Conservation (phyloP, 2,113 vertebrate species). For the Puma concolor region DNA sequence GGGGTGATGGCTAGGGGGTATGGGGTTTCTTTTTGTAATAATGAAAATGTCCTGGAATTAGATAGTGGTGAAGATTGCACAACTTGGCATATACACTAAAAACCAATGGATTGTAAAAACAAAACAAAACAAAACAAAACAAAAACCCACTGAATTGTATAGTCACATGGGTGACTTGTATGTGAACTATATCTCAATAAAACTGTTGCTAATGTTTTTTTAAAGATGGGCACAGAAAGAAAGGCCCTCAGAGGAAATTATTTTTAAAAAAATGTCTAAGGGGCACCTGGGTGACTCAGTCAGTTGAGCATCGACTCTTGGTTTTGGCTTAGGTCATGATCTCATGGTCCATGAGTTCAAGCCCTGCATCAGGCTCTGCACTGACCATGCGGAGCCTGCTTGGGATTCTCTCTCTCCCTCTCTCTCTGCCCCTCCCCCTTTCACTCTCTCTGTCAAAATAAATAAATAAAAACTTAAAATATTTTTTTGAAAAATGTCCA, state of each 20-base stretch:
- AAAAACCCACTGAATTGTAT: not conserved
- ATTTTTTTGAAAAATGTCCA: not conserved
- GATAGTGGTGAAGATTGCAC: not conserved
- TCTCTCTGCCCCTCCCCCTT: no score
- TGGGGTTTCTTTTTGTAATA: not conserved
- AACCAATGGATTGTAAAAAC: not conserved
- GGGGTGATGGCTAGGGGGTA: not conserved
- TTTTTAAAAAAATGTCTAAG: not conserved
- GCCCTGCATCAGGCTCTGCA: no score
- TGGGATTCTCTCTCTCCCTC: no score
- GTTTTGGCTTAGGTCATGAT: no score
- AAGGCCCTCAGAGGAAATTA: not conserved
- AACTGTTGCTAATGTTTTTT: not conserved
- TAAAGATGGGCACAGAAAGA: slow-evolving; percentile 9
- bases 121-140: no score
- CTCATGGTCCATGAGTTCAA: no score
- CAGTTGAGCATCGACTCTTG: no score
- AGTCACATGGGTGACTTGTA: not conserved
- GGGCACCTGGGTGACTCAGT: no score
- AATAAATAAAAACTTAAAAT: no score
- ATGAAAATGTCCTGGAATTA: slow-evolving; percentile 14
- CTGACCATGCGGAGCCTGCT: no score
- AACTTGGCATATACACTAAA: not conserved
- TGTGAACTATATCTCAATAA: not conserved
- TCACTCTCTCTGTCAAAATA: no score